phyloP scores from a whole-genome alignment of 2,113 vertebrate species.

The Xenopus laevis region DNA sequence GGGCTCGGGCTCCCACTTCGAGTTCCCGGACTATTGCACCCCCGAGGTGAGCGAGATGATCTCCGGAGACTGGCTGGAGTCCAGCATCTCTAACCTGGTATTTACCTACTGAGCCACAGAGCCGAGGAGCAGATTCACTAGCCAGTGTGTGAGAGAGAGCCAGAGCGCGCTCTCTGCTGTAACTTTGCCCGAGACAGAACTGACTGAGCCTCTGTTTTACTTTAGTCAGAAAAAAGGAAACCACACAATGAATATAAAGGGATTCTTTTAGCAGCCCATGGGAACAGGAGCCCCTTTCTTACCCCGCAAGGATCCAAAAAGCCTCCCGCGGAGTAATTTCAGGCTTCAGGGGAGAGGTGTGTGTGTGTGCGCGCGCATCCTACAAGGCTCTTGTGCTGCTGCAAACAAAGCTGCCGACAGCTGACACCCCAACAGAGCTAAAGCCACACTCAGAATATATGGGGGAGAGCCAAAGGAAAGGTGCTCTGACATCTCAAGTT shows the following conservation, averaged over 20 bases:
- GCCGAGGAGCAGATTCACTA: constrained; percentile 10
- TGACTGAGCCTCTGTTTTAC: constrained; percentile 45
- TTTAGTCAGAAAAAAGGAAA: constrained; percentile 50
- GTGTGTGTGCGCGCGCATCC: not conserved
- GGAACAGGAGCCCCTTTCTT: constrained; percentile 6
- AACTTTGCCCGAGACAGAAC: not conserved
- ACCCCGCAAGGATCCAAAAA: not conserved
- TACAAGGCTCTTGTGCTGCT: not conserved
- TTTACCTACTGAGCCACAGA: constrained; percentile 85
- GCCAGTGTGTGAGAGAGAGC: not conserved
- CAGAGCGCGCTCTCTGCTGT: constrained; percentile 10
- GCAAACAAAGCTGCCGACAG: not conserved
- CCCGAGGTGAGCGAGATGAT: constrained; percentile 99
- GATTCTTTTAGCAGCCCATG: constrained; percentile 56
- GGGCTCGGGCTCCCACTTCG: constrained; percentile 92
- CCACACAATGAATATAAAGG: constrained; percentile 55
- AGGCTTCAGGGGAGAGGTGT: constrained; percentile 21
- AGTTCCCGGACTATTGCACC: constrained; percentile 98
- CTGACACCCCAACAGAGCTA: not conserved
- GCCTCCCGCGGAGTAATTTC: not conserved
- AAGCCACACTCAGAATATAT: not conserved
- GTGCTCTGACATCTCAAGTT: not conserved
- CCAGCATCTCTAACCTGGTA: constrained; percentile 96
- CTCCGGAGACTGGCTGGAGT: constrained; percentile 96
- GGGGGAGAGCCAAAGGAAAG: not conserved